Evolutionary conservation across 2,888 invertebrate genomes (phyloP).

Genomic region (Dynastes maya): DNA sequence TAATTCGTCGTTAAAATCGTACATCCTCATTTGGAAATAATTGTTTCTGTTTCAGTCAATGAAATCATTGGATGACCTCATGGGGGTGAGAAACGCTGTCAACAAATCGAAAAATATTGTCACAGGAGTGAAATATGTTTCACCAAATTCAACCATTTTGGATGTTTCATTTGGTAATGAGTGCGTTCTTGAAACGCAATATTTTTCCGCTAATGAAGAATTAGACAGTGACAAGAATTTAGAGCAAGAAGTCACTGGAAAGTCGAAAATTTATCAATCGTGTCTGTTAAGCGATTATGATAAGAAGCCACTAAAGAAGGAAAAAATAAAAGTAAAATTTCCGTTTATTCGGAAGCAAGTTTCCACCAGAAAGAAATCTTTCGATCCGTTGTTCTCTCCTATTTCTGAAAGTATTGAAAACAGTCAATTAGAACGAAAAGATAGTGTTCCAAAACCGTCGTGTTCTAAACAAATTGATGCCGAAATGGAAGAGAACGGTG

Average conservation of each 20-base stretch:
- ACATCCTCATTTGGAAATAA: too few relatives aligned
- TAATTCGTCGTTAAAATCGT: too few relatives aligned
- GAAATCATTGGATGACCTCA: slow-evolving; percentile 24
- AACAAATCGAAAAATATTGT: background rate
- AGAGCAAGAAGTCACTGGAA: background rate
- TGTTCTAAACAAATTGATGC: background rate
- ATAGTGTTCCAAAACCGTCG: background rate
- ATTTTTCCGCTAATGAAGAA: slow-evolving; percentile 25
- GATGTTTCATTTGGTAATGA: background rate
- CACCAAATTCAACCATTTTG: slow-evolving; percentile 14
- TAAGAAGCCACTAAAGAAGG: background rate
- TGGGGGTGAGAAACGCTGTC: background rate
- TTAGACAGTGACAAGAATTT: background rate
- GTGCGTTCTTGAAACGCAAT: slow-evolving; percentile 12
- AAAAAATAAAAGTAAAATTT: slow-evolving; percentile 17
- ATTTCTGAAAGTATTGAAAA: slow-evolving; percentile 15
- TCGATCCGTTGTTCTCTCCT: slow-evolving; percentile 22
- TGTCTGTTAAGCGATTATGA: background rate
- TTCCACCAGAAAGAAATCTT: slow-evolving; percentile 13
- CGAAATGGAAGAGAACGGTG: background rate
- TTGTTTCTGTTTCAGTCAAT: slow-evolving; percentile 24
- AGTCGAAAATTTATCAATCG: background rate
- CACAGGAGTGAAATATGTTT: background rate
- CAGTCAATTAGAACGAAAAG: background rate
- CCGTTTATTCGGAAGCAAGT: slow-evolving; percentile 14